Evolutionary conservation across 2,888 invertebrate genomes (phyloP), one percentile per base, ranked within the genome.

Genomic region (Hofmannophila pseudospretella): DNA sequence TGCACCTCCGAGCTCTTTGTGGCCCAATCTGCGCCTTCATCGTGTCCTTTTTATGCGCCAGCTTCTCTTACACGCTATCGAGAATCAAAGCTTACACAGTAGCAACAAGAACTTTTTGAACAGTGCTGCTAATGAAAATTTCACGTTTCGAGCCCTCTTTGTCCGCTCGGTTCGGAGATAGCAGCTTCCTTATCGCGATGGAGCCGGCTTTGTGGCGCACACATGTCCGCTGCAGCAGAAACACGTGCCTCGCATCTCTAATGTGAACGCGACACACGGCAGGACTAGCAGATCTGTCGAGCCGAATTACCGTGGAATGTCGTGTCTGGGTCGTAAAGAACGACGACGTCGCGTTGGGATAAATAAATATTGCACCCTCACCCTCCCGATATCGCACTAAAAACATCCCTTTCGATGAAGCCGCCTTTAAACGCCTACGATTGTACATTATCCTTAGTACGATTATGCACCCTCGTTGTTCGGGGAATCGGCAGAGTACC

Each of bases 361-460:
- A 85, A 85, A 85, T 85, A 85, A 85, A 85, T 86, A 84, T 80
- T 84, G 82, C 84, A 82, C 86, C 86, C 86, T 86, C 86, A 72
- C 86, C 86, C 86, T 84, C 75, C 59, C 68, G 58, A 76, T 81
- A 75, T 77, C 69, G 77, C 69, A 72, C 78, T 79, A 85, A 86
- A 86, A 86, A 86, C 85, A 85, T 86, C 85, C 86, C 86, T 86
- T 85, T 82, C 76, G 73, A 61, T 73, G 76, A 80, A 77, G 84
- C 84, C 76, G 84, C 80, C 85, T 86, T 85, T 86, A 86, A 86
- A 86, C 84, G 86, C 84, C 86, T 86, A 85, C 86, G 86, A 86
- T 86, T 86, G 86, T 86, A 86, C 85, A 86, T 85, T 86, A 85
- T 86, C 86, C 84, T 85, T 82, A 84, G 81, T 84, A 78, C 81